Conservation (phyloP, 2,113 vertebrate genomes). For the Mustela lutreola region DNA sequence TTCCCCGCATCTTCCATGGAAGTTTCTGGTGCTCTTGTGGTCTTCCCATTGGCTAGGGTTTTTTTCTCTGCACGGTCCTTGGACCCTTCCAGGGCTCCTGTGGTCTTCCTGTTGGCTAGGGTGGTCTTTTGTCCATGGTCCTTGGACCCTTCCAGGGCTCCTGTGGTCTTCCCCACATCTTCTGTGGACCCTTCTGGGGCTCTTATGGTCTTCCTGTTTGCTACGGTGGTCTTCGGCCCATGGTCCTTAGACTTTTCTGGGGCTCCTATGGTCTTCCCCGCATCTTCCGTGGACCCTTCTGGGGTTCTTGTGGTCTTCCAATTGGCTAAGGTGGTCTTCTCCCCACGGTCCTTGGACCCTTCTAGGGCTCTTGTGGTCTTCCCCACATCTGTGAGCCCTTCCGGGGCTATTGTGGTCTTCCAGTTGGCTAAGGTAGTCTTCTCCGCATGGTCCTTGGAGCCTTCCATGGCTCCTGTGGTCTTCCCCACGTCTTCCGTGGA, state of each 20-base stretch:
- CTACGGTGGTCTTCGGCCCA: fast-evolving
- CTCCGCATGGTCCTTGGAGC: fast-evolving
- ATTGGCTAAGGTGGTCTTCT: no score
- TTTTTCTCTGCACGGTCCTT: neutral
- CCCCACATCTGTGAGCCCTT: neutral
- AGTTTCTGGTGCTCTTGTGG: neutral
- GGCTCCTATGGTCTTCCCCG: fast-evolving
- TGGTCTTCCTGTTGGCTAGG: neutral
- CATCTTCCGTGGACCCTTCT: no score
- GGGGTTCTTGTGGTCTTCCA: no score
- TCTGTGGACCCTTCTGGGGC: no score
- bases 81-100: neutral
- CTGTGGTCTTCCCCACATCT: no score
- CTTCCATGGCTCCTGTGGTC: neutral
- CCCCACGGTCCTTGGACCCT: no score
- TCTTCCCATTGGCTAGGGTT: neutral
- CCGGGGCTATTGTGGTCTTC: no score
- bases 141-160: neutral
- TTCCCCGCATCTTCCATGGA: neutral
- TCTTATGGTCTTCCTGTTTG: fast-evolving
- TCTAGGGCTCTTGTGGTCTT: no score
- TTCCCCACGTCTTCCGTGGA: neutral
- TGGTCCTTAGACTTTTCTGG: fast-evolving
- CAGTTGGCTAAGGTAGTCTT: fast-evolving
- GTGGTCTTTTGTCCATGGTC: neutral